Conservation (phyloP, 2,888 invertebrate species). For the Andrena haemorrhoa region DNA sequence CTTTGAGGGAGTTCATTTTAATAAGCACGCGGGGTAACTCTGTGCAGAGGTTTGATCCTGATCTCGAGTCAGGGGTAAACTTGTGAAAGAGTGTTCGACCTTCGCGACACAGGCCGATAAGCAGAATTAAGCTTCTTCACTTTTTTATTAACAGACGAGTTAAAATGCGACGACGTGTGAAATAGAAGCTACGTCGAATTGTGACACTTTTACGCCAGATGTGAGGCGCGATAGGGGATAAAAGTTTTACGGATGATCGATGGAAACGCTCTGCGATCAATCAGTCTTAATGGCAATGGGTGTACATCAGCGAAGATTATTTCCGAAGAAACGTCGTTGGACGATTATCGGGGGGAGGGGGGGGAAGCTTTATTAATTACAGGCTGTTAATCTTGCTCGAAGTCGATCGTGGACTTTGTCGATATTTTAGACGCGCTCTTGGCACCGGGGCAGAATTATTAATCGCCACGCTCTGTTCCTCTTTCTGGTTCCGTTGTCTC, state of each 20-base stretch:
- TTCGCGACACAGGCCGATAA: no score
- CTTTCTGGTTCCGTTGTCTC: constrained; percentile 3
- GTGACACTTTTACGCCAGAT: not conserved
- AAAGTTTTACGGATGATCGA: not conserved
- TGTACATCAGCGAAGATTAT: not conserved
- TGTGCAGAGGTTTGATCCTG: no score
- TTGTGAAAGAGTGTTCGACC: no score
- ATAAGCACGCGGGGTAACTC: no score
- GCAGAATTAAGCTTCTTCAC: no score
- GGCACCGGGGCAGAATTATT: not conserved
- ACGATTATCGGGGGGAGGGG: not conserved
- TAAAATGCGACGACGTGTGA: not conserved
- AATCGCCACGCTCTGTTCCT: constrained; percentile 17
- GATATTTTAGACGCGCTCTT: not conserved
- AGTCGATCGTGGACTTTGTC: not conserved
- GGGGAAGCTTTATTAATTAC: constrained; percentile 14
- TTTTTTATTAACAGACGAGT: not conserved
- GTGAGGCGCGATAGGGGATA: not conserved
- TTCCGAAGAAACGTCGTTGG: not conserved
- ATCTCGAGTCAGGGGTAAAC: no score
- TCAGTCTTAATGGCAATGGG: not conserved
- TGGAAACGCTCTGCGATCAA: not conserved
- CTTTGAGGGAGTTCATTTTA: no score
- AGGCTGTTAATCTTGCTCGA: not conserved
- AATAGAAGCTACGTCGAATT: not conserved